Conservation (phyloP, 30 jellyfish, hydroid and myxozoan genomes). For the Rhopilema esculentum region DNA sequence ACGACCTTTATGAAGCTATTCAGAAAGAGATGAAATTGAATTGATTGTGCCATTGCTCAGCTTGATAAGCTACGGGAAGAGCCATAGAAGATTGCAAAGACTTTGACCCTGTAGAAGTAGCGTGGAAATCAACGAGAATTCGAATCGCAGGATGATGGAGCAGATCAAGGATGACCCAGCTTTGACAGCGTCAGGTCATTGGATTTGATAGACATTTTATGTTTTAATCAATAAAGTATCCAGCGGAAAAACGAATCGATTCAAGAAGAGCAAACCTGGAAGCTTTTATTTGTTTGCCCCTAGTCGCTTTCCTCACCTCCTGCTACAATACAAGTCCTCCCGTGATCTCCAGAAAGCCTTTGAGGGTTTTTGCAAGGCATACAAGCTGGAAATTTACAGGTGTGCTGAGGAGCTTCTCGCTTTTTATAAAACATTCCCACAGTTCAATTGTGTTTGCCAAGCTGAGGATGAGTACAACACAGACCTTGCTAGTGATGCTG, state of each 20-base stretch:
- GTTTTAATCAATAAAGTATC: slow-evolving; percentile 50
- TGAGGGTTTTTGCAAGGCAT: slow-evolving; percentile 9
- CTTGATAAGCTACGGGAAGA: slow-evolving; percentile 15
- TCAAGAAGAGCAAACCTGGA: slow-evolving; percentile 43
- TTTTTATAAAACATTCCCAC: background rate
- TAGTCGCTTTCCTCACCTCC: slow-evolving; percentile 41
- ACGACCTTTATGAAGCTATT: slow-evolving; percentile 49
- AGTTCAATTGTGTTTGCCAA: background rate
- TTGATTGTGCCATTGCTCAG: slow-evolving; percentile 41
- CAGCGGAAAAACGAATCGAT: slow-evolving; percentile 43
- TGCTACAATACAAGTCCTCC: slow-evolving; percentile 19
- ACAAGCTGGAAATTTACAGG: slow-evolving; percentile 29
- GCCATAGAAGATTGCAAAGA: background rate
- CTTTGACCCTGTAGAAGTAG: slow-evolving; percentile 30
- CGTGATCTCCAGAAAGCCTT: background rate
- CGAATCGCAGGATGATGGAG: slow-evolving; percentile 50
- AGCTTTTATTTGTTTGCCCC: slow-evolving; percentile 43
- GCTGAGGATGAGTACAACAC: background rate
- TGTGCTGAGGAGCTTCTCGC: background rate
- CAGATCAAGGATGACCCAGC: slow-evolving; percentile 50
- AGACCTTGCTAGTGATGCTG: no score
- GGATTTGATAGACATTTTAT: slow-evolving; percentile 38
- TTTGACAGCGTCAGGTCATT: slow-evolving; percentile 31
- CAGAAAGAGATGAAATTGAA: slow-evolving; percentile 47
- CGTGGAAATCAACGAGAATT: slow-evolving; percentile 34